Conservation (phyloP, 2,113 vertebrate species). For the Triplophysa tibetana region DNA sequence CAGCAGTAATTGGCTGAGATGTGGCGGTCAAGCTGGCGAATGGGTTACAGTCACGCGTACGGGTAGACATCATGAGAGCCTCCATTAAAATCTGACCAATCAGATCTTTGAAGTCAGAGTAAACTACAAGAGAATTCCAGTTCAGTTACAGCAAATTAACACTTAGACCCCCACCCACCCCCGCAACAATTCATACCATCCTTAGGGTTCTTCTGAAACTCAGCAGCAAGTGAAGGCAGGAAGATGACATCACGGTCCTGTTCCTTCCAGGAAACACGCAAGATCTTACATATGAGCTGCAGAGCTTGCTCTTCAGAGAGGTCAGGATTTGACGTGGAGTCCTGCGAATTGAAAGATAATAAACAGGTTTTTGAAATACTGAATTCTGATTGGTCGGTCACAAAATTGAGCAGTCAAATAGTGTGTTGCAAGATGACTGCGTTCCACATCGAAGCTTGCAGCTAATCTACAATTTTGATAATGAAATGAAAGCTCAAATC, state of each 20-base stretch:
- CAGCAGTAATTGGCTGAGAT: constrained; percentile 89
- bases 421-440: no score
- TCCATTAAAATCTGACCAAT: constrained; percentile 99
- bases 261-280: constrained; percentile 98
- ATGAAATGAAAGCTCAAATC: no score
- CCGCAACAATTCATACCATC: constrained; percentile 74
- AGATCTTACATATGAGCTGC: constrained; percentile 98
- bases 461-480: no score
- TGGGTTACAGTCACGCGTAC: constrained; percentile 89
- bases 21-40: constrained; percentile 97
- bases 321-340: constrained; percentile 84
- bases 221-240: constrained; percentile 87
- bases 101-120: constrained; percentile 96
- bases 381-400: neutral
- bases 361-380: neutral
- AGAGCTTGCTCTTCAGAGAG: constrained; percentile 95
- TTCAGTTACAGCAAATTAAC: neutral
- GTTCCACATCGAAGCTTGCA: no score
- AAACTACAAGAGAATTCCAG: constrained; percentile 72
- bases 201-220: constrained; percentile 92
- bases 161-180: no score
- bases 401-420: neutral
- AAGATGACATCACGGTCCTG: constrained; percentile 95
- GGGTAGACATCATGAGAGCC: constrained; percentile 97
- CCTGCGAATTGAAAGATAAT: constrained; percentile 67